Conservation (phyloP, 2,888 invertebrate species). For the Helleia helle region DNA sequence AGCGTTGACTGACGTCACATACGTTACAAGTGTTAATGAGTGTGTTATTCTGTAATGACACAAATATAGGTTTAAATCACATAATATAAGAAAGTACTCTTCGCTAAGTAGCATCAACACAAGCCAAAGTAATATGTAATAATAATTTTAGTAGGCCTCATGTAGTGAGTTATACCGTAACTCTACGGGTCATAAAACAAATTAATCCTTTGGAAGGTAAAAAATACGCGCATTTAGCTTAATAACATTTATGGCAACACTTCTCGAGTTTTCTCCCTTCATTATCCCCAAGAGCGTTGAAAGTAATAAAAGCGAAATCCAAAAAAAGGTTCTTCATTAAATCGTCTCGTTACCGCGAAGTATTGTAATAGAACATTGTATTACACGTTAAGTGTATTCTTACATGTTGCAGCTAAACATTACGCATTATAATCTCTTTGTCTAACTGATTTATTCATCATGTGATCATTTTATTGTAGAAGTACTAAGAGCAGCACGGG, state of each 20-base stretch:
- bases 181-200: slow-evolving; percentile 8
- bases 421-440: neutral
- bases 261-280: slow-evolving; percentile 6
- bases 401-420: neutral
- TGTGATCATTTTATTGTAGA: neutral
- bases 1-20: no score
- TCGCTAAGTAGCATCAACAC: neutral
- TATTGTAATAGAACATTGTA: neutral
- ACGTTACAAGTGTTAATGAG: no score
- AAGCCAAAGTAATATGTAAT: neutral
- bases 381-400: no score
- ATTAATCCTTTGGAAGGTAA: slow-evolving; percentile 7
- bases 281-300: slow-evolving; percentile 6
- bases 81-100: no score
- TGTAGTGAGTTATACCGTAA: neutral
- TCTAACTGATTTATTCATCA: neutral
- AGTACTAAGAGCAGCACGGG: no score
- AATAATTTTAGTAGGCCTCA: neutral
- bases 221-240: slow-evolving; percentile 7
- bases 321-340: slow-evolving; percentile 30
- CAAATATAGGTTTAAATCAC: no score
- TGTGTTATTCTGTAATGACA: no score
- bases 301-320: slow-evolving; percentile 7
- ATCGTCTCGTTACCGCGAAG: slow-evolving; percentile 31
- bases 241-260: slow-evolving; percentile 7